Evolutionary conservation across 1,140 invertebrate genomes (phyloP), one percentile per base, ranked within the genome.

Genomic region (Dinoponera quadriceps): DNA sequence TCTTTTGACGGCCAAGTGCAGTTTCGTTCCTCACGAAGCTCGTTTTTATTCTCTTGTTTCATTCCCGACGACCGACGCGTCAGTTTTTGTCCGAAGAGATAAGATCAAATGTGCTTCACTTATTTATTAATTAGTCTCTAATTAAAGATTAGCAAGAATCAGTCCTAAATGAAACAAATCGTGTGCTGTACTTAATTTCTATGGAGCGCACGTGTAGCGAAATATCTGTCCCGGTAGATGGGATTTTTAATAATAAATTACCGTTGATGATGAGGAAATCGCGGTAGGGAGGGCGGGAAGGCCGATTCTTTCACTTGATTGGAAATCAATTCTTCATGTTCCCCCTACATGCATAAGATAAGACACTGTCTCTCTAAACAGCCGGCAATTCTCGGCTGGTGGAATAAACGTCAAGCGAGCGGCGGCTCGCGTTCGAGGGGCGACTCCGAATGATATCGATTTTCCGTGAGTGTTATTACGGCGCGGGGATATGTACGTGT

Each of bases 251-350:
- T 54, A 54, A 66, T 66, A 54, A 55, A 66, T 66, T 54, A 66
- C 51, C 48, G 60, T 25, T 51, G 33, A 14, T 13, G 0, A 16
- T 27, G 44, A 18, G 20, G 68, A 55, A 38, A 38, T 44, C 38
- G 9, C 9, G 38, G 38, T 9, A 44, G 11, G 38, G 38, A 3
- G 38, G 38, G 3, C 4, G 38, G 38, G 0, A 38, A 57, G 13
- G 20, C 9, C 22, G 44, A 78, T 78, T 27, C 66, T 66, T 44
- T 27, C 20, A 2, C 38, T 22, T 7, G 75, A 80, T 69, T 57
- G 14, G 29, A 69, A 69, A 80, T 57, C 33, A 57, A 80, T 69
- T 69, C 5, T 4, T 38, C 14, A 55, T 69, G 68, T 55, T 54
- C n/a, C 22, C 2, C 25, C 9, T 22, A 18, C 38, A 2, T 54